phyloP scores from a whole-genome alignment of 2,888 invertebrate genomes.

The Molorchus minor region DNA sequence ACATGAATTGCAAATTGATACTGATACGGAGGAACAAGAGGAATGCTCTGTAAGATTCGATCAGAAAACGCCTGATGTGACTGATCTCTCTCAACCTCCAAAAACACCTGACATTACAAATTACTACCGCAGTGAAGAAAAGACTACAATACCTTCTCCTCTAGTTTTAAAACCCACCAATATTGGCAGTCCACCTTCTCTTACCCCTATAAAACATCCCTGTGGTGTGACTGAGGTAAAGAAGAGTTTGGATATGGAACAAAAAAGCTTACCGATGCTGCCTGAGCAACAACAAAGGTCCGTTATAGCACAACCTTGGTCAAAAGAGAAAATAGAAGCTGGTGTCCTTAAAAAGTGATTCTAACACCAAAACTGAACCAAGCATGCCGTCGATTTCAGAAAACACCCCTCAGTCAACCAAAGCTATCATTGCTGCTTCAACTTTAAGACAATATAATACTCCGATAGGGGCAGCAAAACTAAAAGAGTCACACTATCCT shows the following conservation, averaged over 20 bases:
- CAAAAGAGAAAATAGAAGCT: slow-evolving; percentile 36
- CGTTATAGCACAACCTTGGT: slow-evolving; percentile 50
- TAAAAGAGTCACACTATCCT: slow-evolving; percentile 44
- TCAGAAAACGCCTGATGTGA: slow-evolving; percentile 61
- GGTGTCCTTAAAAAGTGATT: slow-evolving; percentile 18
- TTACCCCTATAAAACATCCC: slow-evolving; percentile 57
- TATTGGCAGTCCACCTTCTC: slow-evolving; percentile 58
- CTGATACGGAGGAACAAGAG: slow-evolving; percentile 82
- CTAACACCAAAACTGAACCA: slow-evolving; percentile 33
- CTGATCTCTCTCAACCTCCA: slow-evolving; percentile 27
- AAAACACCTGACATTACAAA: slow-evolving; percentile 68
- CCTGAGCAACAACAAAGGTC: slow-evolving; percentile 47
- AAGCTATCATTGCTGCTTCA: slow-evolving; percentile 24
- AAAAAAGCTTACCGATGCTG: slow-evolving; percentile 42
- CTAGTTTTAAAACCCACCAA: slow-evolving; percentile 49
- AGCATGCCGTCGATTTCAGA: slow-evolving; percentile 26
- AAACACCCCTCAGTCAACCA: slow-evolving; percentile 16
- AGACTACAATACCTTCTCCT: slow-evolving; percentile 27
- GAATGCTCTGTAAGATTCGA: slow-evolving; percentile 65
- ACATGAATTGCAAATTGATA: slow-evolving; percentile 84
- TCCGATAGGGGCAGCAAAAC: slow-evolving; percentile 48
- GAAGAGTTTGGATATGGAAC: slow-evolving; percentile 37
- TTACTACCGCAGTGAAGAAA: slow-evolving; percentile 62
- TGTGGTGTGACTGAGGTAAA: slow-evolving; percentile 33
- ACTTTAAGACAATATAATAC: slow-evolving; percentile 35